Conservation (phyloP, 2,888 invertebrate genomes). For the Frankliniella fusca region DNA sequence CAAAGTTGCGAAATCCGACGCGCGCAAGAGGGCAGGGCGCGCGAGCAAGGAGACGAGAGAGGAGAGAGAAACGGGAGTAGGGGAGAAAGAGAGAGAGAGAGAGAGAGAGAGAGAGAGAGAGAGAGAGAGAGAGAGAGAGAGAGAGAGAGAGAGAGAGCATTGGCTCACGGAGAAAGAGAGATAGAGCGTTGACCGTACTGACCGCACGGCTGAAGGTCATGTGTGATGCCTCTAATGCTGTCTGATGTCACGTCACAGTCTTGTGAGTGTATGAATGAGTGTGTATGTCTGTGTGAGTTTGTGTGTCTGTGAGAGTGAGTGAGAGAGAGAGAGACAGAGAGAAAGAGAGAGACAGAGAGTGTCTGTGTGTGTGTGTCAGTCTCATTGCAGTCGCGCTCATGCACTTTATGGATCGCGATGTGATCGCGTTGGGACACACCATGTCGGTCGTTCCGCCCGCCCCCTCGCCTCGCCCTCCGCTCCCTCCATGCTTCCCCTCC, state of each 20-base stretch:
- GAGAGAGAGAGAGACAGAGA: no score
- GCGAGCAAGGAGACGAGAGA: neutral
- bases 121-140: neutral
- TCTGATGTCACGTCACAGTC: no score
- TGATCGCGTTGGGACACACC: conserved; percentile 2
- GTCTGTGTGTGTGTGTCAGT: neutral
- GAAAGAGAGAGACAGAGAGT: no score
- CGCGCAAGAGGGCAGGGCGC: neutral
- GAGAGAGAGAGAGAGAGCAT: no score
- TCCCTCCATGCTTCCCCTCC: neutral
- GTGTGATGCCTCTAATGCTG: no score
- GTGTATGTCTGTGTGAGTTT: no score
- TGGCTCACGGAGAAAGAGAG: no score
- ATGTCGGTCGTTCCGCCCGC: neutral
- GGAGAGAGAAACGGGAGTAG: neutral
- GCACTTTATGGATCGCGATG: conserved; percentile 26
- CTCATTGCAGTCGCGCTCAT: neutral
- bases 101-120: neutral
- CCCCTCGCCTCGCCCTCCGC: neutral
- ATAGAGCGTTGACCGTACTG: no score
- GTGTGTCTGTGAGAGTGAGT: no score
- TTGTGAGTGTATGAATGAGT: no score
- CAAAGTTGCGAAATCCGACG: no score
- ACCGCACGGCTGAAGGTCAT: no score
- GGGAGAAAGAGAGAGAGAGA: neutral